Evolutionary conservation across 1,140 invertebrate genomes (phyloP).

Genomic region (Drosophila insularis): DNA sequence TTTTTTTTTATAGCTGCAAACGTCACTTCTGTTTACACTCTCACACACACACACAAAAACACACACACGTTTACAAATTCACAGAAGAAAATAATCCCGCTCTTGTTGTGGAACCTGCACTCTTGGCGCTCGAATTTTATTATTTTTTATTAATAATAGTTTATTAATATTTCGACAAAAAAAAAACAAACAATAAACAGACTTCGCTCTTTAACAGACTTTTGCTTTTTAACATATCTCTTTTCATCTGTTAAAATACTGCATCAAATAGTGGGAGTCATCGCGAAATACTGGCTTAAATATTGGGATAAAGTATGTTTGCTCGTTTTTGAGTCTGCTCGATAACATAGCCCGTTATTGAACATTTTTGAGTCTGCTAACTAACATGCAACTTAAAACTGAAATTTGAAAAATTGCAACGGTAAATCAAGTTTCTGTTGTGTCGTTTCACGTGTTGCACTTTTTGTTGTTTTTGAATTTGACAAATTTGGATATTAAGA

Average conservation of each 20-base stretch:
- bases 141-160: not conserved
- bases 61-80: not conserved
- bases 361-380: no score
- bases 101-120: not conserved
- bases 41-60: not conserved
- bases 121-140: not conserved
- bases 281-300: no score
- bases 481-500: not conserved
- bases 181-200: not conserved
- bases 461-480: not conserved
- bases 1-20: conserved; percentile 11
- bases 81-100: not conserved
- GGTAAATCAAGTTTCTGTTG: conserved; percentile 1
- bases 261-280: no score
- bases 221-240: conserved; percentile 4
- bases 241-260: no score
- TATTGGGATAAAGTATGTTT: no score
- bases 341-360: no score
- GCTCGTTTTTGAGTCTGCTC: conserved; percentile 2
- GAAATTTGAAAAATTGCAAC: not conserved
- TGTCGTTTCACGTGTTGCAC: conserved; percentile 8
- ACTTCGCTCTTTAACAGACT: conserved; percentile 3
- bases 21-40: conserved; percentile 20
- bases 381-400: no score
- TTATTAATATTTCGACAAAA: conserved; percentile 3